These are phyloP conservation scores for Drosophila lacicola DNA, from an alignment of 2,888 invertebrate species.

Conservation along the genomic window DNA sequence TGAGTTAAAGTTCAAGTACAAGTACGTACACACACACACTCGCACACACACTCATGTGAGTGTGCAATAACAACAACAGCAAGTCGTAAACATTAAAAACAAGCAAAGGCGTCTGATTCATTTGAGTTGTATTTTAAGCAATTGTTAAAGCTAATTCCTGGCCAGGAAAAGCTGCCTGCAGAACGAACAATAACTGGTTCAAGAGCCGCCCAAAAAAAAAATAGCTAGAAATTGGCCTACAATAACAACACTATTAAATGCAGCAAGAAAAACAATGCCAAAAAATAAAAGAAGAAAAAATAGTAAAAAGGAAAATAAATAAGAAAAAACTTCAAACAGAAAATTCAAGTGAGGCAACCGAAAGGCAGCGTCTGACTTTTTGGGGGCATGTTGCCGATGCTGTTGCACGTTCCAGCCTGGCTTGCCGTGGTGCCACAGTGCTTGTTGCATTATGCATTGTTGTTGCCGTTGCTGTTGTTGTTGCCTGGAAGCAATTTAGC, in stretches of 20 bases:
- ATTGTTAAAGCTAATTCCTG: slow-evolving; percentile 43
- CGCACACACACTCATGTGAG: neutral
- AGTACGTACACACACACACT: slow-evolving; percentile 18
- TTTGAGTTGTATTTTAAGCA: slow-evolving; percentile 36
- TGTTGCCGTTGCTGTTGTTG: slow-evolving; percentile 31
- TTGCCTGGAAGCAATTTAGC: slow-evolving; percentile 83
- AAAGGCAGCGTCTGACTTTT: slow-evolving; percentile 48
- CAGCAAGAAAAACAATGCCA: slow-evolving; percentile 41
- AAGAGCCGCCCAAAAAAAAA: slow-evolving; percentile 13
- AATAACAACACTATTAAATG: slow-evolving; percentile 77
- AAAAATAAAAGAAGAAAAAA: slow-evolving; percentile 41
- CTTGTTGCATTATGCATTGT: slow-evolving; percentile 58
- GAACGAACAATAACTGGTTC: slow-evolving; percentile 34
- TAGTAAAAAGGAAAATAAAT: slow-evolving; percentile 5
- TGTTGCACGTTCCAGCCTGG: slow-evolving; percentile 58
- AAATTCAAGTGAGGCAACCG: slow-evolving; percentile 41
- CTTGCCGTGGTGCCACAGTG: slow-evolving; percentile 2
- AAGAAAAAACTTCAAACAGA: slow-evolving; percentile 24
- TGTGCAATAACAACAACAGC: slow-evolving; percentile 10
- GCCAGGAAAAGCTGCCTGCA: slow-evolving; percentile 4
- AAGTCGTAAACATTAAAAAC: slow-evolving; percentile 21
- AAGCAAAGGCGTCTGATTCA: slow-evolving; percentile 40
- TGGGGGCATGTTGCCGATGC: slow-evolving; percentile 56
- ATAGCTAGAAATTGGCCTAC: slow-evolving; percentile 49
- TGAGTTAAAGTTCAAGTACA: slow-evolving; percentile 79